phyloP scores from a whole-genome alignment of 2,888 invertebrate genomes.

The Proisotoma minuta region DNA sequence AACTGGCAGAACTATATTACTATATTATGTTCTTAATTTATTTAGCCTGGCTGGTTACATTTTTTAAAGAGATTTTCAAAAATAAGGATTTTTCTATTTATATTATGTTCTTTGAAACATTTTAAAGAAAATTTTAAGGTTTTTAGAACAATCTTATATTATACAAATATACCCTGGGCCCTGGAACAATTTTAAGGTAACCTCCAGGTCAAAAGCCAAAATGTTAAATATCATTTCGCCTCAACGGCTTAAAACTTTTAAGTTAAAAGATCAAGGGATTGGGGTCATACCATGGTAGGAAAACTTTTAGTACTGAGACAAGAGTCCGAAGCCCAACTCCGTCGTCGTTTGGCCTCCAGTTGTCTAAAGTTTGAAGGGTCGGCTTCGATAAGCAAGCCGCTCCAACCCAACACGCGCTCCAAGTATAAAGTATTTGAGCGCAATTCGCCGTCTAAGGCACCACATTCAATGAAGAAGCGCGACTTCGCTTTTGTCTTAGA shows the following conservation, averaged over 20 bases:
- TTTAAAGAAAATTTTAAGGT: no score
- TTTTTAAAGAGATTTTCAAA: no score
- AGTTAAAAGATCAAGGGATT: background rate
- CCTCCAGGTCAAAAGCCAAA: slow-evolving; percentile 8
- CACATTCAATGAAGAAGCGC: slow-evolving; percentile 58
- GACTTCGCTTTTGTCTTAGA: slow-evolving; percentile 1
- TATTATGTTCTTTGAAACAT: no score
- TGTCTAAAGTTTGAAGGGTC: slow-evolving; percentile 55
- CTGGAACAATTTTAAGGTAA: no score
- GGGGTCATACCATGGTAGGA: slow-evolving; percentile 50
- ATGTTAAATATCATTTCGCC: slow-evolving; percentile 10
- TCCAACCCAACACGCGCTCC: slow-evolving; percentile 53
- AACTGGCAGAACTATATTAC: no score
- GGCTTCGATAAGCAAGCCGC: slow-evolving; percentile 55
- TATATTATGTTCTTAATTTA: slow-evolving; percentile 4
- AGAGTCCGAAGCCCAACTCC: slow-evolving; percentile 53
- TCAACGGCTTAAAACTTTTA: background rate
- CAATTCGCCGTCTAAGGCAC: slow-evolving; percentile 57
- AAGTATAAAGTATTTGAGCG: slow-evolving; percentile 56
- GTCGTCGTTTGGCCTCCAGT: slow-evolving; percentile 53
- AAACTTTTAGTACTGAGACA: slow-evolving; percentile 53
- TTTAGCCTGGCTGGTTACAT: no score
- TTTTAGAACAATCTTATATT: no score
- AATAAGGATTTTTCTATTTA: no score
- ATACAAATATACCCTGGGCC: no score